Evolutionary conservation across 2,113 vertebrate genomes (phyloP).

Genomic region (Callospermophilus lateralis): DNA sequence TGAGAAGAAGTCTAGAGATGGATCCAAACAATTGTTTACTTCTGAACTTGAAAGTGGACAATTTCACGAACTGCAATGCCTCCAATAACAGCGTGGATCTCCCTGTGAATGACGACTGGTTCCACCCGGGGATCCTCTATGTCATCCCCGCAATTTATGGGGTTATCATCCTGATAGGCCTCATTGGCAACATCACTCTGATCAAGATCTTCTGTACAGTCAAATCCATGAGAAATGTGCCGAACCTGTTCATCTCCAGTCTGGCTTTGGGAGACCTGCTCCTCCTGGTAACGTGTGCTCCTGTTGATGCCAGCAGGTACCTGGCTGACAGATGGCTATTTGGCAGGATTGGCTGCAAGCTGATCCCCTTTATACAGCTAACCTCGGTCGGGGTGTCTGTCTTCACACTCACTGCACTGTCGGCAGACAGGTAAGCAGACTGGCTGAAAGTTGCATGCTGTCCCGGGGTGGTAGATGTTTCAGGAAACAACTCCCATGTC

Average conservation of each 20-base stretch:
- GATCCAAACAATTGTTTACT: slow-evolving; percentile 85
- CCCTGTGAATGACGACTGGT: slow-evolving; percentile 85
- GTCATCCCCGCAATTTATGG: slow-evolving; percentile 94
- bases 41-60: slow-evolving; percentile 83
- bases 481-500: background rate
- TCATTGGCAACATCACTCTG: slow-evolving; percentile 96
- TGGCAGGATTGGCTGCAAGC: slow-evolving; percentile 96
- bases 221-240: slow-evolving; percentile 94
- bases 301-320: slow-evolving; percentile 97
- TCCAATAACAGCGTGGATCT: slow-evolving; percentile 84
- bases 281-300: slow-evolving; percentile 96
- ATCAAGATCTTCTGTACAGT: slow-evolving; percentile 96
- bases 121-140: slow-evolving; percentile 89
- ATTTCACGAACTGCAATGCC: slow-evolving; percentile 81
- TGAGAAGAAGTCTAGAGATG: slow-evolving; percentile 84
- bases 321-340: slow-evolving; percentile 97
- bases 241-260: slow-evolving; percentile 97
- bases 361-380: slow-evolving; percentile 98
- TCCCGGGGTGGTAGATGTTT: background rate
- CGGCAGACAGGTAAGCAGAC: slow-evolving; percentile 95
- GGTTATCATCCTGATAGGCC: slow-evolving; percentile 93
- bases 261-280: slow-evolving; percentile 96
- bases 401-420: slow-evolving; percentile 97
- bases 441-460: background rate
- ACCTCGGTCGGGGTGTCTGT: slow-evolving; percentile 98